Evolutionary conservation across 2,888 invertebrate genomes (phyloP).

Genomic region (Ophion ventricosus): DNA sequence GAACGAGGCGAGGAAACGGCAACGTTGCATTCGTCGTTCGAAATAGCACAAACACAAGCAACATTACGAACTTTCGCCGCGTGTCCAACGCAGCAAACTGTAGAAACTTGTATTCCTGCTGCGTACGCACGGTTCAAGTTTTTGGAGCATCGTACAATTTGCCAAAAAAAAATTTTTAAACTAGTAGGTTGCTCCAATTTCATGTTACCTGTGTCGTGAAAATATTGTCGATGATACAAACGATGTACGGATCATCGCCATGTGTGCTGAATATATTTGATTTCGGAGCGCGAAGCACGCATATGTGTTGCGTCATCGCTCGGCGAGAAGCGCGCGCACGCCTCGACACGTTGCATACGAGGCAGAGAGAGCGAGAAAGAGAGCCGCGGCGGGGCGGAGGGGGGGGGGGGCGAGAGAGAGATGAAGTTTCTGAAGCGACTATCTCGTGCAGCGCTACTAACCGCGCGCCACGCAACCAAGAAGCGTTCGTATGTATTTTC

Average conservation of each 20-base stretch:
- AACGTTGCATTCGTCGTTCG: conserved; percentile 76
- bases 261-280: conserved; percentile 47
- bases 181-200: not conserved
- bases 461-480: conserved; percentile 10
- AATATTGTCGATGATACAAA: conserved; percentile 24
- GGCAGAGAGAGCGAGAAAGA: not conserved
- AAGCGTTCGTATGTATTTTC: conserved; percentile 36
- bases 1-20: conserved; percentile 64
- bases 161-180: conserved; percentile 18
- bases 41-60: conserved; percentile 77
- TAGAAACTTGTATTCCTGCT: conserved; percentile 52
- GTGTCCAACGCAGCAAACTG: conserved; percentile 62
- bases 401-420: not conserved
- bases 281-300: conserved; percentile 26
- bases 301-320: conserved; percentile 64
- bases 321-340: conserved; percentile 67
- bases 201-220: not conserved
- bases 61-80: conserved; percentile 74
- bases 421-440: conserved; percentile 22
- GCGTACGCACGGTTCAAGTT: conserved; percentile 9
- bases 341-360: conserved; percentile 3
- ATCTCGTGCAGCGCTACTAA: conserved; percentile 14
- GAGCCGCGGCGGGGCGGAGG: too few relatives aligned
- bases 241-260: conserved; percentile 17
- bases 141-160: conserved; percentile 29